Base-by-base conservation (phyloP, 2,888 invertebrate species). In the Thumatha senex region DNA sequence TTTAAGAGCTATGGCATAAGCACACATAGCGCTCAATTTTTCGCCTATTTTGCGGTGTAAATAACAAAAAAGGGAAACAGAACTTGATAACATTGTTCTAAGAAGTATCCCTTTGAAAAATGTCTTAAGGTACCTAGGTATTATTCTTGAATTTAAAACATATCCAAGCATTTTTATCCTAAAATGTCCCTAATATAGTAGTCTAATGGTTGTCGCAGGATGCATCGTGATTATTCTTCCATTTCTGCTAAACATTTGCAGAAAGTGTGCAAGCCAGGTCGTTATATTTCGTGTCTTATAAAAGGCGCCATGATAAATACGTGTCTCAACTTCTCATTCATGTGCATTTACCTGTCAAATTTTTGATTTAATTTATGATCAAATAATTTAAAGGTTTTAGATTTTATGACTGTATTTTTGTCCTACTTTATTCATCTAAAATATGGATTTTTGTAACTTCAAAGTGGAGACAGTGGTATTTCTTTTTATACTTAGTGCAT, bases 171-270 rank as follows among this genome's bases (percentile, higher is more conserved):
- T 48, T 47, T 57, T 52, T 24, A 52, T 56, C 55, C 54, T 52
- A 63, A 56, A 46, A 14, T 24, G 31, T 46, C 40, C 63, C 56
- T 67, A 66, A 60, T 68, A 61, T 71, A 60, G 78, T 44, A 43
- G 40, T 45, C 51, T 61, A 58, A 56, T 58, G 68, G 63, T 57
- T 54, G 57, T 54, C 68, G 71, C 64, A 61, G 70, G 76, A 80
- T 85, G 82, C 80, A 79, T 74, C 61, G 76, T 77, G 82, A 87
- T 87, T 83, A 87, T 87, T 81, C 67, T 63, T 54, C 74, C 80
- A 84, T 88, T 88, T 86, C 70, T 65, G 69, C 61, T 60, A 76
- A 77, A 80, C 78, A 78, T 80, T 79, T 74, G 67, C 70, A 68
- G 47, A 46, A 67, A 68, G 74, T 62, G 60, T 70, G 70, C 73